These are phyloP conservation scores for Merops nubicus DNA, from an alignment of 2,113 vertebrate species.

Conservation along the genomic window DNA sequence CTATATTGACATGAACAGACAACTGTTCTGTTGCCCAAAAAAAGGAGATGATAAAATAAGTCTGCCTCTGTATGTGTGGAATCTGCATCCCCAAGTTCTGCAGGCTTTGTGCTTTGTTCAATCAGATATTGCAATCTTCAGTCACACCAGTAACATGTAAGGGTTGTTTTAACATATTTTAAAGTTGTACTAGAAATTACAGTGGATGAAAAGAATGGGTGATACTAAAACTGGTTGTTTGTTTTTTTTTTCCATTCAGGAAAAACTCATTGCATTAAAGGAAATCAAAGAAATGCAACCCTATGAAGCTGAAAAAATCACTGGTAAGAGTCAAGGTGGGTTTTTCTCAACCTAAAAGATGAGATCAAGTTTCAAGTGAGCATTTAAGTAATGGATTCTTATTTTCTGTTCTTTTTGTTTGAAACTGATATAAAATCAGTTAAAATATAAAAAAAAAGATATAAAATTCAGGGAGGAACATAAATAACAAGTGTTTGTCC, in stretches of 20 bases:
- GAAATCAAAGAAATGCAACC: constrained; percentile 40
- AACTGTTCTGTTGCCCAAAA: not conserved
- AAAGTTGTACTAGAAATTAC: not conserved
- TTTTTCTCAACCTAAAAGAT: not conserved
- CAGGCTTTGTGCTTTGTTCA: not conserved
- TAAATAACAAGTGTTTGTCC: not conserved
- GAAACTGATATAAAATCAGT: not conserved
- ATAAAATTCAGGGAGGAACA: not conserved
- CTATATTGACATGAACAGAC: not conserved
- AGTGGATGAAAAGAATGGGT: not conserved
- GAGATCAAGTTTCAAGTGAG: not conserved
- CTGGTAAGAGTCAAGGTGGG: not conserved
- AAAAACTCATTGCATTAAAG: constrained; percentile 73
- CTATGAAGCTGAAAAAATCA: not conserved
- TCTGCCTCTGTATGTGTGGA: not conserved
- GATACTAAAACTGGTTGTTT: not conserved
- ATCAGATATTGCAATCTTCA: not conserved
- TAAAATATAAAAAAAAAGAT: too few relatives aligned
- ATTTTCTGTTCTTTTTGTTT: not conserved
- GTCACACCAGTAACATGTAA: not conserved
- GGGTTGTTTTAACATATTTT: not conserved
- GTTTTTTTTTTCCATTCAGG: constrained; percentile 43
- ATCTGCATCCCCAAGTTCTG: not conserved
- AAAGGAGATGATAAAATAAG: not conserved
- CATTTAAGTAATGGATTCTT: not conserved